Conservation (phyloP, 2,888 invertebrate species). For the Agrochola litura region DNA sequence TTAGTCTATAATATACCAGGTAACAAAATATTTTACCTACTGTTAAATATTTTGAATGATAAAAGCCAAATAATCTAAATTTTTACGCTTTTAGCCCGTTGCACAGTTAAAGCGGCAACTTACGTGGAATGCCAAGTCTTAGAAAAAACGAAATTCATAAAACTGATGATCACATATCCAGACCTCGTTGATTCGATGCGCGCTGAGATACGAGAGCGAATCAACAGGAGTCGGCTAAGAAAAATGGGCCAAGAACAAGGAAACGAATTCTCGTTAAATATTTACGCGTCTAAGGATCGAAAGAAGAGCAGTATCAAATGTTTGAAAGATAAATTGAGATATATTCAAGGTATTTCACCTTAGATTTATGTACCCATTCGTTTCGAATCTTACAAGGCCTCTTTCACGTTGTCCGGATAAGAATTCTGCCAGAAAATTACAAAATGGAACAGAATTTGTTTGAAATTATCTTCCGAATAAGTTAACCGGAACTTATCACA, state of each 20-base stretch:
- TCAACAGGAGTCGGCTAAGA: conserved; percentile 73
- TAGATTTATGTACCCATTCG: no score
- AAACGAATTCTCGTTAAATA: conserved; percentile 79
- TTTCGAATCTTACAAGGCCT: background rate
- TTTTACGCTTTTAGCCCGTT: conserved; percentile 79
- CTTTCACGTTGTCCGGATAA: background rate
- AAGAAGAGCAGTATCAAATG: conserved; percentile 88
- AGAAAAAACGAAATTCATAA: conserved; percentile 86
- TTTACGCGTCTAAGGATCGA: conserved; percentile 85
- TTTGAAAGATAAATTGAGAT: conserved; percentile 86
- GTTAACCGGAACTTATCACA: background rate
- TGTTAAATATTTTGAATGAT: background rate
- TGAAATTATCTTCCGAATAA: background rate
- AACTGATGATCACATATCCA: conserved; percentile 87
- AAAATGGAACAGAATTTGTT: background rate
- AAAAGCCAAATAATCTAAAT: background rate
- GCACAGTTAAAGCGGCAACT: conserved; percentile 88
- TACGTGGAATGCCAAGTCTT: conserved; percentile 90
- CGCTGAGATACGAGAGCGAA: conserved; percentile 79
- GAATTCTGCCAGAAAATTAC: background rate
- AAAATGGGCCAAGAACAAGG: conserved; percentile 71
- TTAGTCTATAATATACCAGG: conserved; percentile 88
- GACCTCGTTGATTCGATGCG: conserved; percentile 81
- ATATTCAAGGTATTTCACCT: conserved; percentile 79
- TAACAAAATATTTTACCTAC: conserved; percentile 54